phyloP scores from a whole-genome alignment of 2,888 invertebrate species.

The Neoitamus cyanurus region DNA sequence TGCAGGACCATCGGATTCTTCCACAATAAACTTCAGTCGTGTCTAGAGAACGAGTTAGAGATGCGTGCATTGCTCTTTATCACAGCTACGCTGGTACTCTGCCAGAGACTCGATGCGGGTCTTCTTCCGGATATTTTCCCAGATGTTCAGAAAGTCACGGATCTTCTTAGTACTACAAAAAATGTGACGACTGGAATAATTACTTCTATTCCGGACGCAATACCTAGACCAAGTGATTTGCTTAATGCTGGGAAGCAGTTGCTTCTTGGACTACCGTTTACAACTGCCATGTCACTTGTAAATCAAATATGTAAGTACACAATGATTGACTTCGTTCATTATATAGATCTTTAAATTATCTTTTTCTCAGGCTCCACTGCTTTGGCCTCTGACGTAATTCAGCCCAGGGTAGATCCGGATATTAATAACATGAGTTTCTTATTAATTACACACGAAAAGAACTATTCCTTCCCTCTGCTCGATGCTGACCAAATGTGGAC shows the following conservation, averaged over 20 bases:
- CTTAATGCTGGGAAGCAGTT: conserved; percentile 61
- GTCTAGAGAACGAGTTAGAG: not conserved
- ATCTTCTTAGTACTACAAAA: conserved; percentile 4
- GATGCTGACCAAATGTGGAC: conserved; percentile 61
- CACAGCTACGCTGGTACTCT: not conserved
- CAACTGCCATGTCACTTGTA: conserved; percentile 59
- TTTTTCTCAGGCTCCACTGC: conserved; percentile 60
- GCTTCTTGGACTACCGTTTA: conserved; percentile 63
- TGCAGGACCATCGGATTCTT: not conserved
- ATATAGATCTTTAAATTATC: not conserved
- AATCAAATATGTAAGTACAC: conserved; percentile 62
- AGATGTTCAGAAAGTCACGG: not conserved
- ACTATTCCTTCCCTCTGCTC: conserved; percentile 58
- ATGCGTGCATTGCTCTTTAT: not conserved
- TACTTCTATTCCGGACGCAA: conserved; percentile 42
- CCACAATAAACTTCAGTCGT: not conserved
- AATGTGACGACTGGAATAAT: conserved; percentile 35
- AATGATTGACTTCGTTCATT: too few species aligned
- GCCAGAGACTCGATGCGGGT: not conserved
- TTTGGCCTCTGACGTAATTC: conserved; percentile 57
- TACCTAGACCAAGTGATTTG: conserved; percentile 55
- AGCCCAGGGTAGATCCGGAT: conserved; percentile 60
- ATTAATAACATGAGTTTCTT: conserved; percentile 61
- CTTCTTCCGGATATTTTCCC: not conserved
- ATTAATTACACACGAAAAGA: conserved; percentile 58